Evolutionary conservation across 2,888 invertebrate genomes (phyloP), one percentile per base, ranked within the genome.

Genomic region (Colostygia pectinataria): DNA sequence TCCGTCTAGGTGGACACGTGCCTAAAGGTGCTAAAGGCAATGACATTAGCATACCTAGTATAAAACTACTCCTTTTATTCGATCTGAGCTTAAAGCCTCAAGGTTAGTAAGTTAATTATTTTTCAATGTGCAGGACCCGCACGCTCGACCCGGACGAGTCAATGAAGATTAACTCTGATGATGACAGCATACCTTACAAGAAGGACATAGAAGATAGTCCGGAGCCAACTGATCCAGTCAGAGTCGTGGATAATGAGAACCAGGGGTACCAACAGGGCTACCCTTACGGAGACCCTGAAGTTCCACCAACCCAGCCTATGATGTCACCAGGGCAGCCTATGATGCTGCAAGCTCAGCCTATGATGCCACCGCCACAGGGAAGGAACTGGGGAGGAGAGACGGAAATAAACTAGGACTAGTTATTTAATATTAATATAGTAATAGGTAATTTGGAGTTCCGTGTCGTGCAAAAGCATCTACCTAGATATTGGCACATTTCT

Each of bases 171-270:
- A 83, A 86, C 52, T 89, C 89, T 0, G 90, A 90, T 38, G 88
- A 89, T 42, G 89, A 90, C 2, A 89, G 89, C 57, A 80, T 90
- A 32, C 89, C 89, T 0, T 90, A 90, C 74, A 90, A 90, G 71
- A 90, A 89, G 55, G 88, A 86, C 45, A 57, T 74, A 0, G 87
- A 87, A 56, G 88, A 88, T 48, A 83, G 78, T 25, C 90, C 90
- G 0, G 74, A 80, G 32, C 86, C 86, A 0, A 75, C 81, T 0
- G 86, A 86, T 0, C 70, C 78, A 0, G 71, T 86, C 1, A 75
- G 79, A 40, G 75, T 83, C 0, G 68, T 61, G 0, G 81, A 80
- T 38, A 72, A 63, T n/a, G 61, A 37, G 27, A 45, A 45, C 37
- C 40, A 37, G 20, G 51, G 40, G 10, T 45, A 51, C 37, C 41